Base-by-base conservation (phyloP, 2,888 invertebrate species). In the Ischnura elegans region DNA sequence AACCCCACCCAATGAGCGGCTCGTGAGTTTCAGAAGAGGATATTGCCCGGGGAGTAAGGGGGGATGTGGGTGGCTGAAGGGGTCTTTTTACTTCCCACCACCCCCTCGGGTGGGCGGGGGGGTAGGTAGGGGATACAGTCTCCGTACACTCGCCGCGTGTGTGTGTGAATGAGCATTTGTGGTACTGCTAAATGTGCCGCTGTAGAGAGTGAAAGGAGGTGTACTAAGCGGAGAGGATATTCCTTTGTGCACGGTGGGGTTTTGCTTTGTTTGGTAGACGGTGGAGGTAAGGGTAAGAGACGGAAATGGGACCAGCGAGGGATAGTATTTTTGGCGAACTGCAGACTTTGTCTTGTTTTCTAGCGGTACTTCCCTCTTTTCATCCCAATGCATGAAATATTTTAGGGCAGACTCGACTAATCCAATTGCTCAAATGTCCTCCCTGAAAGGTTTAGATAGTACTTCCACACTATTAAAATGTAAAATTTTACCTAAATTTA, bases 181-280 rank as follows among this genome's bases (percentile, higher is more conserved):
- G 76, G 76, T n/a, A 36, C 76, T 76, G 76, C 21, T 21, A 21
- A 5, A 61, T 6, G 61, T 61, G 25, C 61, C 25, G 51, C n/a
- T 76, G 76, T 76, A n/a, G 76, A 76, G 76, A 76, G 76, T 76
- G 76, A 76, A 76, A 76, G 76, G 76, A 36, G 76, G 16, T n/a
- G 61, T 61, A n/a, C 61, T n/a, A 61, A 61, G 61, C 61, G 61
- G n/a, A 1, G 76, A 76, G 29, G 76, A 36, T 76, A 36, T 76
- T 76, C 76, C 76, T 61, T 76, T 76, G 76, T 76, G 36, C 76
- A 36, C 76, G 76, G 25, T 3, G 8, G 76, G 76, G 29, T 36
- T 61, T n/a, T 76, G 76, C 76, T 10, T 76, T 36, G 61, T n/a
- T 16, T 8, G 76, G 36, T 36, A 36, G 10, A 61, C 19, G 61